A percentile compares a stretch with the other conserved stretches of the same genome.
Conservation (phyloP, 2,888 invertebrate genomes). For the Perizoma flavofasciatum region DNA sequence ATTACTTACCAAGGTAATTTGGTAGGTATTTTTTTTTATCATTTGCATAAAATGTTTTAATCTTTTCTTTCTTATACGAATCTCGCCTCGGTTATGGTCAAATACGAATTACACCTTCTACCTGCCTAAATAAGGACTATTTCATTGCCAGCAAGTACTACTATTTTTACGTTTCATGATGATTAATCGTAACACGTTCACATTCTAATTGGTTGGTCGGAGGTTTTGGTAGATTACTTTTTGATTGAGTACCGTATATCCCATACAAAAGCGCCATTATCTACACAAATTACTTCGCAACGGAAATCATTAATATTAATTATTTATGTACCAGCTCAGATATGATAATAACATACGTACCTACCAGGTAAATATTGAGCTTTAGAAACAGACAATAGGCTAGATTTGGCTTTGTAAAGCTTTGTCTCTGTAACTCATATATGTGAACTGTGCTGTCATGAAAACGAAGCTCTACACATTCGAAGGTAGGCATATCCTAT, state of each 20-base stretch:
- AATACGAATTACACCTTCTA: not conserved
- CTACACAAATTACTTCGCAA: constrained; percentile 77
- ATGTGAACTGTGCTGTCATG: too few species aligned
- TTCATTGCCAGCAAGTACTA: not conserved
- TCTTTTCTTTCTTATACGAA: too few species aligned
- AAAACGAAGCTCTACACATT: too few species aligned
- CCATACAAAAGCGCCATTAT: constrained; percentile 78
- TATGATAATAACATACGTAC: too few species aligned
- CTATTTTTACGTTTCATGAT: constrained; percentile 39
- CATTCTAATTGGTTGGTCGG: constrained; percentile 66
- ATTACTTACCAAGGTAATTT: too few species aligned
- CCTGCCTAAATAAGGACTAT: too few species aligned
- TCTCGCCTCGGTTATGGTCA: not conserved
- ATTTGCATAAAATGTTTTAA: constrained; percentile 13
- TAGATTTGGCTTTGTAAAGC: too few species aligned
- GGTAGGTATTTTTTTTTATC: constrained; percentile 9
- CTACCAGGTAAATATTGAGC: too few species aligned
- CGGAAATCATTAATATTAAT: constrained; percentile 80
- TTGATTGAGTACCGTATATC: constrained; percentile 52
- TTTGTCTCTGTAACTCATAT: too few species aligned
- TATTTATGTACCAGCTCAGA: constrained; percentile 41
- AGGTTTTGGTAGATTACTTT: constrained; percentile 72
- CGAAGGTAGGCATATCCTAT: too few species aligned
- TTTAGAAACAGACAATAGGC: too few species aligned
- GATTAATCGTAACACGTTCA: constrained; percentile 66